A percentile compares a stretch with the other conserved stretches of the same genome.
Conservation (phyloP, 2,888 invertebrate genomes). For the Troides aeacus region DNA sequence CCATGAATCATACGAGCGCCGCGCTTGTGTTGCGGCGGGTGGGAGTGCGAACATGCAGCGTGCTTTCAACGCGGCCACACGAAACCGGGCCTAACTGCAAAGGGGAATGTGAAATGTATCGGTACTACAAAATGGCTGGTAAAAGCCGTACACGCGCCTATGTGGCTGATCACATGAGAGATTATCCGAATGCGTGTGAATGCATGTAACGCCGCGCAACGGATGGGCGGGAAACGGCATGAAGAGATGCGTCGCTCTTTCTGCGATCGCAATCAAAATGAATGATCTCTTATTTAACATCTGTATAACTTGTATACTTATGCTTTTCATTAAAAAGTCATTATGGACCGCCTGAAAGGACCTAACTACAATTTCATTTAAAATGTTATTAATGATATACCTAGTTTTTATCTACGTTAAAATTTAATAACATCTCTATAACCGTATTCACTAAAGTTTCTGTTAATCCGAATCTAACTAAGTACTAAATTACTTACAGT, state of each 20-base stretch:
- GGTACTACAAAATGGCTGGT: conserved; percentile 74
- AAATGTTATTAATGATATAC: no score
- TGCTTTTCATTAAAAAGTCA: conserved; percentile 15
- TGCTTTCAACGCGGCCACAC: conserved; percentile 77
- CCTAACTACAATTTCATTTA: no score
- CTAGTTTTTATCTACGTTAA: no score
- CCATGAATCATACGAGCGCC: conserved; percentile 69
- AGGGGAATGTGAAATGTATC: conserved; percentile 64
- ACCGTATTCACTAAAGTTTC: no score
- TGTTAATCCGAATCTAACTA: no score
- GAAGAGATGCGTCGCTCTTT: conserved; percentile 53
- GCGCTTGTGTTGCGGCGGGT: conserved; percentile 72
- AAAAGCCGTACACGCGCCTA: conserved; percentile 62
- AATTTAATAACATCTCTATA: no score
- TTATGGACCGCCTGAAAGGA: background rate
- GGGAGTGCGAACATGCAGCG: conserved; percentile 79
- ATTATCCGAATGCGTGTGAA: conserved; percentile 77
- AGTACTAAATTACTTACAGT: no score
- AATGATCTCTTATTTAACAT: conserved; percentile 47
- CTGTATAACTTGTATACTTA: conserved; percentile 19
- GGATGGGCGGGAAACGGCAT: conserved; percentile 70
- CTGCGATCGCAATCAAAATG: conserved; percentile 48
- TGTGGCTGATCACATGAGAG: conserved; percentile 74
- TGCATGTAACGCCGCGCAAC: conserved; percentile 66
- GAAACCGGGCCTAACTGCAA: conserved; percentile 75